Conservation (phyloP, 2,888 invertebrate genomes). For the Eupithecia subumbrata region DNA sequence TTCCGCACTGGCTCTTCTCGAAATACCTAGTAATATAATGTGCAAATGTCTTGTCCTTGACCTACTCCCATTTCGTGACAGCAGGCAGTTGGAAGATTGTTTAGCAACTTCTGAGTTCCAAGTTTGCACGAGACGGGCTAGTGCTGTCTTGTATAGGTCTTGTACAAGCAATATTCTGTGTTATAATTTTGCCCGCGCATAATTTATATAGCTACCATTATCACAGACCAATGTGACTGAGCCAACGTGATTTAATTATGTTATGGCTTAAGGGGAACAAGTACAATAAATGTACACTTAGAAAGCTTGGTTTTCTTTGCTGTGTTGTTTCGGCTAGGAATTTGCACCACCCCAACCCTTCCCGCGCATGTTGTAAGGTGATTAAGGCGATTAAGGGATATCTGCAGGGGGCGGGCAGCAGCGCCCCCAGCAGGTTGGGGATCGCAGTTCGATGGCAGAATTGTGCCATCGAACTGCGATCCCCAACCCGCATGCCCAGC, state of each 20-base stretch:
- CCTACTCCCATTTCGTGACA: slow-evolving; percentile 3
- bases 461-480: too few relatives aligned
- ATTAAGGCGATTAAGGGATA: too few relatives aligned
- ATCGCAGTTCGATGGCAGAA: too few relatives aligned
- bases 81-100: slow-evolving; percentile 8
- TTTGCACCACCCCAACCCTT: too few relatives aligned
- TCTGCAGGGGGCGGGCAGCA: too few relatives aligned
- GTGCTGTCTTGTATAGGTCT: neutral
- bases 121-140: slow-evolving; percentile 1
- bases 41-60: neutral
- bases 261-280: neutral
- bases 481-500: too few relatives aligned
- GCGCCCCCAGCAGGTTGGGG: too few relatives aligned
- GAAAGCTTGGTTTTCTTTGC: too few relatives aligned
- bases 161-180: neutral
- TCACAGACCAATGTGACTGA: neutral
- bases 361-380: too few relatives aligned
- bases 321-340: too few relatives aligned
- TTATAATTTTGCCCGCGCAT: neutral
- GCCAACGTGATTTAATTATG: neutral
- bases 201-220: neutral
- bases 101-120: neutral
- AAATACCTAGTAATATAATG: slow-evolving; percentile 1
- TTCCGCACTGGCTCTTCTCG: neutral
- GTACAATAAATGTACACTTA: too few relatives aligned